phyloP scores from a whole-genome alignment of 2,797 vertebrate genomes.

The Cryptoblepharus egeriae region DNA sequence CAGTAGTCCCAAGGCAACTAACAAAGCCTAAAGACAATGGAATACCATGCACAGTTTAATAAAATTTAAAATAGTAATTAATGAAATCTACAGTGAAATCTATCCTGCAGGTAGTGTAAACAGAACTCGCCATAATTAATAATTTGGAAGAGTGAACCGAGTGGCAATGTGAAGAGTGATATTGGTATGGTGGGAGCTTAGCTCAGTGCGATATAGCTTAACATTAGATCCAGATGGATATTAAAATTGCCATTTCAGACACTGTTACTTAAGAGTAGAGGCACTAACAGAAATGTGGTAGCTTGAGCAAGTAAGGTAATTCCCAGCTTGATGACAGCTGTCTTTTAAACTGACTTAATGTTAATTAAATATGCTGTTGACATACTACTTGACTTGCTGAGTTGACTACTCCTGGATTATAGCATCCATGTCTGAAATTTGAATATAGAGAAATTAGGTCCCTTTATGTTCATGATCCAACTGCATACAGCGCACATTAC shows the following conservation, averaged over 20 bases:
- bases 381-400: neutral
- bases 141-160: neutral
- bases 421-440: neutral
- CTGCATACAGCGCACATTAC: neutral
- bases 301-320: neutral
- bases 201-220: neutral
- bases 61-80: too few relatives aligned
- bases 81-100: neutral
- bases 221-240: neutral
- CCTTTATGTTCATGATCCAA: neutral
- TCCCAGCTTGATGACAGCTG: neutral
- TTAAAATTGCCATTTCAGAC: neutral
- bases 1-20: too few relatives aligned
- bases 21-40: too few relatives aligned
- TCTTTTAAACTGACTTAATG: neutral
- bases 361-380: neutral
- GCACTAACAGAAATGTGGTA: conserved; percentile 3
- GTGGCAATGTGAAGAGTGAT: neutral
- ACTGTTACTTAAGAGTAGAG: neutral
- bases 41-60: too few relatives aligned
- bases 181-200: neutral
- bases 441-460: neutral
- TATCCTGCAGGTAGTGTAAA: neutral
- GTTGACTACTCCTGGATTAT: neutral
- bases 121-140: neutral